Base-by-base conservation (phyloP, 2,113 vertebrate species). In the Lamprotornis superbus region DNA sequence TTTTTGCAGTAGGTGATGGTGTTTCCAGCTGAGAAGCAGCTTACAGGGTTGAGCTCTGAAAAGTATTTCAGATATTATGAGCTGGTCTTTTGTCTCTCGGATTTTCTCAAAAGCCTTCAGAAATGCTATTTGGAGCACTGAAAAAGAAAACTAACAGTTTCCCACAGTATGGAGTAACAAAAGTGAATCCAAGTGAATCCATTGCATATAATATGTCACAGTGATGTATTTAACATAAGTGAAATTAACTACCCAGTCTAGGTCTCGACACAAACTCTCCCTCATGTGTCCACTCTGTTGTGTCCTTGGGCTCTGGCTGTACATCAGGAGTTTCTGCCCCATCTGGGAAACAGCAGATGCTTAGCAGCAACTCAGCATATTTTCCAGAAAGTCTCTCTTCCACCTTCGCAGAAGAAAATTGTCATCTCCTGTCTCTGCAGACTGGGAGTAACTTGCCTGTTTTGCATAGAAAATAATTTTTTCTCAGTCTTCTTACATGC, bases 51-150 rank as follows among this genome's bases (percentile, higher is more conserved):
- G 88, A 94, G 37, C 64, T 70, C 80, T 70, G 50, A 57, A 60
- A 91, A 91, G 33, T 80, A 88, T 91, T 95, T 94, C 75, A 81
- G 83, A 39, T 93, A 67, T 30, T 82, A 52, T 20, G 52, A 95
- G 50, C 67, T 80, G 42, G 20, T 80, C 52, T 93, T 89, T 91
- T 47, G 47, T 89, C 50, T 89, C n/a, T 6, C 21, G 50, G 12
- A 33, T 69, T 69, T 93, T 80, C 95, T 90, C 23, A 64, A 46
- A 91, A 77, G 55, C 63, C 47, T 90, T 94, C 63, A 74, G 71
- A 85, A 91, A 47, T 75, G 44, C 22, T 37, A 2, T 89, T 91
- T 78, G 37, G 24, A 67, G 46, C 21, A 50, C 50, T 57, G 53
- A 25, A 73, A 61, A 83, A 60, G 17, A 46, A 79, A 79, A 73